phyloP scores from a whole-genome alignment of 64 coral and sea anemone genomes.

The Pocillopora damicornis region DNA sequence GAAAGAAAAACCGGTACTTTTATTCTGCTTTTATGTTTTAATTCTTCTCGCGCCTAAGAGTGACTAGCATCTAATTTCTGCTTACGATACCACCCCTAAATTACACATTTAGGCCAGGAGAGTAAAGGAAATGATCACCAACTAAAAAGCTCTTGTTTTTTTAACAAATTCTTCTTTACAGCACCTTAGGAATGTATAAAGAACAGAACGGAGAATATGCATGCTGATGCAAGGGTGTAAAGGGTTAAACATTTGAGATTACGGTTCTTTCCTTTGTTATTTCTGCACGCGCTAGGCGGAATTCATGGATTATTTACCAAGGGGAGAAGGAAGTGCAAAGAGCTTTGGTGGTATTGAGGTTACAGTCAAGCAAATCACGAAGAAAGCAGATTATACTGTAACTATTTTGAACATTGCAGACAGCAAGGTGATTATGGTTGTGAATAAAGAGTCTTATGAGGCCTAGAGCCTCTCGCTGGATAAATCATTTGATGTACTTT shows the following conservation, averaged over 20 bases:
- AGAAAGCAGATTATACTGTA: constrained; percentile 70
- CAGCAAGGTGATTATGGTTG: constrained; percentile 35
- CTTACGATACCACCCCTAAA: too few species aligned
- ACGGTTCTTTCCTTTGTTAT: too few species aligned
- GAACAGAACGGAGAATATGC: background rate
- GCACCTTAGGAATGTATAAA: too few species aligned
- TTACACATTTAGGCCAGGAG: too few species aligned
- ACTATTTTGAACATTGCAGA: constrained; percentile 56
- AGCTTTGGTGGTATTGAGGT: constrained; percentile 57
- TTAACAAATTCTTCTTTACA: too few species aligned
- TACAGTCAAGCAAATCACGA: constrained; percentile 59
- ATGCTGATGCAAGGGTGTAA: background rate
- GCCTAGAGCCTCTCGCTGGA: background rate
- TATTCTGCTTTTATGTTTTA: background rate
- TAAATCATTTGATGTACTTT: background rate
- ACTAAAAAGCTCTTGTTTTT: too few species aligned
- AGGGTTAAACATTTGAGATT: too few species aligned
- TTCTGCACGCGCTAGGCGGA: background rate
- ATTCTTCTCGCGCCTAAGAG: too few species aligned
- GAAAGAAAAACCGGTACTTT: constrained; percentile 56
- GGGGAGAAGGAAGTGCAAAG: constrained; percentile 49
- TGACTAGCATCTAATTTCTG: too few species aligned
- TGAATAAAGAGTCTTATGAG: background rate
- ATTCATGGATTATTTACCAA: constrained; percentile 60
- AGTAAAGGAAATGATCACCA: too few species aligned